Percentiles rank a stretch among this genome's conserved stretches.
phyloP scores from a whole-genome alignment of 2,797 vertebrate species.

The Pseudomugil tenellus region DNA sequence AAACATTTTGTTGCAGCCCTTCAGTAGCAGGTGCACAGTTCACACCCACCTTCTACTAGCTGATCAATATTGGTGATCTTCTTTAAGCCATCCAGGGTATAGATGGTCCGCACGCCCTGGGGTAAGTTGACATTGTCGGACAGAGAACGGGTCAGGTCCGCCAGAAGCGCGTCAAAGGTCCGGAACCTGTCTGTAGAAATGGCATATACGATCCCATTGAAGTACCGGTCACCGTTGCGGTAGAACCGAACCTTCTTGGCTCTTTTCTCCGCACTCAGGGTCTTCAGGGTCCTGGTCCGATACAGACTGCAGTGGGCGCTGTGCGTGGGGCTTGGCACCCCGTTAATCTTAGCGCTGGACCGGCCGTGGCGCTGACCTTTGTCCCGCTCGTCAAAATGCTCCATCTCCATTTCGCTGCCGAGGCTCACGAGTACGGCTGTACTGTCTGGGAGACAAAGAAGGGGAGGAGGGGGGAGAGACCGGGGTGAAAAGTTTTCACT shows the following conservation, averaged over 20 bases:
- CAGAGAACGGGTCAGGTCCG: constrained; percentile 95
- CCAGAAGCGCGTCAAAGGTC: constrained; percentile 94
- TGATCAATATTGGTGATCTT: constrained; percentile 90
- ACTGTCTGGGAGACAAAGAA: constrained; percentile 56
- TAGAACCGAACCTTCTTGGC: constrained; percentile 98
- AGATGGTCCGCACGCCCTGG: constrained; percentile 96
- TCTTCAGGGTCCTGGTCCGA: constrained; percentile 93
- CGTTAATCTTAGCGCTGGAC: constrained; percentile 88
- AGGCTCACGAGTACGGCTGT: constrained; percentile 68
- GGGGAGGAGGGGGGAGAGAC: not conserved
- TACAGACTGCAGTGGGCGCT: constrained; percentile 98
- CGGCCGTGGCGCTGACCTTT: constrained; percentile 83
- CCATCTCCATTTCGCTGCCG: constrained; percentile 87
- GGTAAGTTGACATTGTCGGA: constrained; percentile 97
- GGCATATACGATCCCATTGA: constrained; percentile 96
- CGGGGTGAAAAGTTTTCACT: constrained; percentile 29
- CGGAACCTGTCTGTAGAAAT: constrained; percentile 93
- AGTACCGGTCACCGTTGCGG: constrained; percentile 96
- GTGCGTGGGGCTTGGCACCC: constrained; percentile 93
- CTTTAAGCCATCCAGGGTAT: constrained; percentile 89
- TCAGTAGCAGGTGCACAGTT: too few species aligned
- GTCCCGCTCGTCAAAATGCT: constrained; percentile 96
- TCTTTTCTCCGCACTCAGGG: constrained; percentile 93
- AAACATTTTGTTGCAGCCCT: not conserved
- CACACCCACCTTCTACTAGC: constrained; percentile 89